phyloP scores from a whole-genome alignment of 1,140 invertebrate genomes.

The Microplitis mediator region DNA sequence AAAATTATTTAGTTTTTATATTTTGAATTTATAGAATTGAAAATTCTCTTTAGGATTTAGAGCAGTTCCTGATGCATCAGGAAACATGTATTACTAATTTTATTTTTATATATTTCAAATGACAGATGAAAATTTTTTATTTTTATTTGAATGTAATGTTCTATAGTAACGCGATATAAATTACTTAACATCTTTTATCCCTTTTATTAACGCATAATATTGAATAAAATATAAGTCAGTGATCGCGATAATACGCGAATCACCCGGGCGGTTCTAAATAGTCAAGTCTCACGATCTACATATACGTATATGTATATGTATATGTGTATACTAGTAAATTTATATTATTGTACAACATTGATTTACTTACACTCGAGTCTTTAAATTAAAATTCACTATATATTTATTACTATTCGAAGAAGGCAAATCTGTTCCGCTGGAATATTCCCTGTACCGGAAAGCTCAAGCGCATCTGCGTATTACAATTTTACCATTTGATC shows the following conservation, averaged over 20 bases:
- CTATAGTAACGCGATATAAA: no score
- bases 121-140: background rate
- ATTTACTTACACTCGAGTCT: background rate
- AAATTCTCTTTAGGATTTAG: background rate
- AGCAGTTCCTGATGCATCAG: background rate
- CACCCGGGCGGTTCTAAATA: background rate
- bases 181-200: no score
- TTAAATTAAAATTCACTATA: slow-evolving; percentile 2
- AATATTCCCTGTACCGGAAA: background rate
- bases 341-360: background rate
- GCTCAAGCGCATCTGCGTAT: background rate
- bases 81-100: background rate
- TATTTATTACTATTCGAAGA: background rate
- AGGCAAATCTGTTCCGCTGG: slow-evolving; percentile 14
- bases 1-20: background rate
- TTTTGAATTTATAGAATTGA: background rate
- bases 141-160: background rate
- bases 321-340: no score
- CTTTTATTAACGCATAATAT: no score
- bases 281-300: background rate
- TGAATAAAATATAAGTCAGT: background rate
- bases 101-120: background rate
- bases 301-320: background rate
- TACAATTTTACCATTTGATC: background rate
- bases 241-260: background rate